phyloP scores from a whole-genome alignment of 2,113 vertebrate genomes.

The Hypomesus transpacificus region DNA sequence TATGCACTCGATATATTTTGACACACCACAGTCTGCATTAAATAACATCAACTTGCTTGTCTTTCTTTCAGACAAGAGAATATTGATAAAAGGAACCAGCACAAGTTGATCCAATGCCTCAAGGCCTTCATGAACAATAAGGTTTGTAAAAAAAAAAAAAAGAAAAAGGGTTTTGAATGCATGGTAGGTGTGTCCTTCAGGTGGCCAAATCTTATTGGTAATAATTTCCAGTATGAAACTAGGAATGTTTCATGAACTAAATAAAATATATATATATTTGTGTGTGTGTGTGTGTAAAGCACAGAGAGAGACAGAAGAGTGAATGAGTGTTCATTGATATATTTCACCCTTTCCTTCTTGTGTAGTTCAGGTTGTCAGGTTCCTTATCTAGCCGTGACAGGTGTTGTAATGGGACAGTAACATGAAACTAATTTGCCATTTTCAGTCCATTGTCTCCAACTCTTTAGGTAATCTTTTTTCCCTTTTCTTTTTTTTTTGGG shows the following conservation, averaged over 20 bases:
- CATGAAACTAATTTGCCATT: constrained; percentile 53
- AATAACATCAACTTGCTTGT: constrained; percentile 14
- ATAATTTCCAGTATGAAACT: no score
- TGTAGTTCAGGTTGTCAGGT: neutral
- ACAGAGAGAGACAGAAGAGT: neutral
- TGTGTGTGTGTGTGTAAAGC: no score
- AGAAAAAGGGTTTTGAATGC: no score
- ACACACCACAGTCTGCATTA: neutral
- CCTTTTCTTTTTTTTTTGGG: constrained; percentile 27
- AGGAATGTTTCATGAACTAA: no score
- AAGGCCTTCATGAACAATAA: constrained; percentile 99
- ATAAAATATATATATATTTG: no score
- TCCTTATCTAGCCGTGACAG: constrained; percentile 15
- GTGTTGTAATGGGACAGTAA: constrained; percentile 35
- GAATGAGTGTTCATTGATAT: neutral
- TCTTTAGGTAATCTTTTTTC: constrained; percentile 52
- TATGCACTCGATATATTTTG: neutral
- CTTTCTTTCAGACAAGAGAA: constrained; percentile 81
- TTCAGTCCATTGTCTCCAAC: constrained; percentile 37
- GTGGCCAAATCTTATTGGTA: no score
- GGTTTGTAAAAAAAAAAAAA: constrained; percentile 69
- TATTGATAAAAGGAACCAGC: constrained; percentile 95
- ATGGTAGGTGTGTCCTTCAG: no score
- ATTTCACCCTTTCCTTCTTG: neutral
- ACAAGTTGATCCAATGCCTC: constrained; percentile 98